These are phyloP conservation scores for Morus bassanus DNA, from an alignment of 2,797 vertebrate genomes.

Conservation along the genomic window DNA sequence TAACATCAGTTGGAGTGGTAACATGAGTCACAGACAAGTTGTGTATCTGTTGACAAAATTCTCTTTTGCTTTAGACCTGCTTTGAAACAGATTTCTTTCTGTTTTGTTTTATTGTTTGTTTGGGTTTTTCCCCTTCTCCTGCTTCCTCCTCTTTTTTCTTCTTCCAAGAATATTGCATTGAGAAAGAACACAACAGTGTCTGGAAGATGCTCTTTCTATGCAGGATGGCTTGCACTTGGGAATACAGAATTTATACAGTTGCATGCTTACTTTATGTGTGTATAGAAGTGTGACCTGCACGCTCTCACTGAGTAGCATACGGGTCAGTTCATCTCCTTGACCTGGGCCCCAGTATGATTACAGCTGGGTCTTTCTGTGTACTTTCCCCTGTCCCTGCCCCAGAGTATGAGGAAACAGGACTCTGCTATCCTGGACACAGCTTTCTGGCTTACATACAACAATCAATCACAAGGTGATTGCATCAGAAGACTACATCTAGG, in stretches of 20 bases:
- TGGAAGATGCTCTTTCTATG: background rate
- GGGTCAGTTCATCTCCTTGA: background rate
- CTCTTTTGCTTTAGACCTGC: background rate
- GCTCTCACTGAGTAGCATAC: accelerated
- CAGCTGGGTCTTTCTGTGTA: accelerated
- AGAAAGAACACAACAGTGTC: background rate
- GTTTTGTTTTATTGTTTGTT: background rate
- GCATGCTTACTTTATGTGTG: background rate
- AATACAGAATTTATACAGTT: background rate
- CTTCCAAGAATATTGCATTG: background rate
- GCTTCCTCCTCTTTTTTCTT: background rate
- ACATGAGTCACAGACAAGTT: background rate
- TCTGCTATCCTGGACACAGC: background rate
- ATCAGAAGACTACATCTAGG: background rate
- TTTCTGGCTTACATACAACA: background rate
- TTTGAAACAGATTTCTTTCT: background rate
- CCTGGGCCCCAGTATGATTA: background rate
- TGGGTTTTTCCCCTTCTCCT: background rate
- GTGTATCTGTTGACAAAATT: background rate
- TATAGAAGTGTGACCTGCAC: background rate
- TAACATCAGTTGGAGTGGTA: background rate
- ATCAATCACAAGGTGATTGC: background rate
- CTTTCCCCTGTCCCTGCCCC: background rate
- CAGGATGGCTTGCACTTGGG: background rate
- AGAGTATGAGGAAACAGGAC: background rate